Evolutionary conservation across 2,113 vertebrate species (phyloP).

Genomic region (Dermatemys mawii): DNA sequence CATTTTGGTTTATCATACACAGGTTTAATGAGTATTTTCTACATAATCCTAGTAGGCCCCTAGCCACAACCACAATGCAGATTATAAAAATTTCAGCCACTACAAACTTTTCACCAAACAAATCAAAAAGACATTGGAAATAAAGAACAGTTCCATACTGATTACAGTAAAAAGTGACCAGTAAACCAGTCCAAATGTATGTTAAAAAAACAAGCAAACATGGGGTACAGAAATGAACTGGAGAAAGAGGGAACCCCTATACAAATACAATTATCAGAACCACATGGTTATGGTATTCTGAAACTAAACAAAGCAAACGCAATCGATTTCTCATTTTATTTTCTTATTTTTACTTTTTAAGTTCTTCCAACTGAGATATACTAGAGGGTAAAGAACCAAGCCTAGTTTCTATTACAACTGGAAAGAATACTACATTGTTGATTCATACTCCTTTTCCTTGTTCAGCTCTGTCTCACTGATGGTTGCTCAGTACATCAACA

Average conservation of each 20-base stretch:
- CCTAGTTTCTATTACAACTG: background rate
- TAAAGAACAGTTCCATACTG: background rate
- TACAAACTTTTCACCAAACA: background rate
- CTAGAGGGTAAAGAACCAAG: background rate
- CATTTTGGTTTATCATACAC: background rate
- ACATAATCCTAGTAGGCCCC: rapidly evolving
- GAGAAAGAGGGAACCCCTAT: background rate
- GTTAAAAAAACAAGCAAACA: background rate
- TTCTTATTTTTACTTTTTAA: background rate
- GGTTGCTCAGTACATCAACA: constrained; percentile 2
- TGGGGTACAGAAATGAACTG: background rate
- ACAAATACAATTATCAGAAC: background rate
- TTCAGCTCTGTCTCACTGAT: background rate
- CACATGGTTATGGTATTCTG: background rate
- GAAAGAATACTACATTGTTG: background rate
- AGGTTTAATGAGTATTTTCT: background rate
- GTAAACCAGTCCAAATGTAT: rapidly evolving
- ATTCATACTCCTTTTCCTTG: background rate
- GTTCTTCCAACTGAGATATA: background rate
- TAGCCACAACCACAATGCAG: background rate
- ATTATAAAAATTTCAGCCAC: background rate
- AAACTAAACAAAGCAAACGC: background rate
- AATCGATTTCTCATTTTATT: background rate
- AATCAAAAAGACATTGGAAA: background rate
- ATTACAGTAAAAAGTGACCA: rapidly evolving